Percentiles rank a stretch among this genome's conserved stretches.
phyloP scores from a whole-genome alignment of 2,113 vertebrate genomes.

The Aegotheles bennettii region DNA sequence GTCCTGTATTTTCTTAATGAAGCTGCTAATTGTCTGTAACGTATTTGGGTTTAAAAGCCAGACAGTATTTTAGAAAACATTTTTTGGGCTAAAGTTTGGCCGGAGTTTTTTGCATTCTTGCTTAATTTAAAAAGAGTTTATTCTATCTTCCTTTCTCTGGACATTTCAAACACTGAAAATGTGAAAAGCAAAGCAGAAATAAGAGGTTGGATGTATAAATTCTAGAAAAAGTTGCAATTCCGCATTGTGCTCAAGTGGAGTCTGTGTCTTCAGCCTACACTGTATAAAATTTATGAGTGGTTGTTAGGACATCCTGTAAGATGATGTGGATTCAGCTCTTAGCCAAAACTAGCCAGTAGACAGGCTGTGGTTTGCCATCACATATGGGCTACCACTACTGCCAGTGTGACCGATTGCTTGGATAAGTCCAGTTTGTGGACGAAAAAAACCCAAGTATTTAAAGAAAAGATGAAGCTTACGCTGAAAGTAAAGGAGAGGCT shows the following conservation, averaged over 20 bases:
- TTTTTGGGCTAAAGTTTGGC: not conserved
- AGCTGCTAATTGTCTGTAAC: not conserved
- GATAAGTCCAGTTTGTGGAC: not conserved
- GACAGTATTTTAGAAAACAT: not conserved
- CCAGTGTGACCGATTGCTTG: not conserved
- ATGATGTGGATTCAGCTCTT: not conserved
- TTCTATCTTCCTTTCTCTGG: not conserved
- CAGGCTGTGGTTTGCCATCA: not conserved
- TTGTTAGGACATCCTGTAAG: not conserved
- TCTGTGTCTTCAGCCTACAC: not conserved
- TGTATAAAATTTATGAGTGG: not conserved
- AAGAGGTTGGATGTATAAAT: not conserved
- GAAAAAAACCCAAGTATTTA: not conserved
- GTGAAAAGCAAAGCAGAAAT: not conserved
- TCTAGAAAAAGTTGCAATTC: not conserved
- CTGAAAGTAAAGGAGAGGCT: not conserved
- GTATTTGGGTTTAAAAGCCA: not conserved
- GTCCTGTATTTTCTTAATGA: not conserved
- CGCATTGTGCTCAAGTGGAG: not conserved
- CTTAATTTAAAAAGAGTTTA: not conserved
- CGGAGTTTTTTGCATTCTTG: not conserved
- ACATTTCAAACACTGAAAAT: not conserved
- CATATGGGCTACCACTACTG: not conserved
- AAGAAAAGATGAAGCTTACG: not conserved
- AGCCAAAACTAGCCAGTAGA: not conserved